These are phyloP conservation scores for Platycnemis pennipes DNA, from an alignment of 2,888 invertebrate species.

Conservation along the genomic window DNA sequence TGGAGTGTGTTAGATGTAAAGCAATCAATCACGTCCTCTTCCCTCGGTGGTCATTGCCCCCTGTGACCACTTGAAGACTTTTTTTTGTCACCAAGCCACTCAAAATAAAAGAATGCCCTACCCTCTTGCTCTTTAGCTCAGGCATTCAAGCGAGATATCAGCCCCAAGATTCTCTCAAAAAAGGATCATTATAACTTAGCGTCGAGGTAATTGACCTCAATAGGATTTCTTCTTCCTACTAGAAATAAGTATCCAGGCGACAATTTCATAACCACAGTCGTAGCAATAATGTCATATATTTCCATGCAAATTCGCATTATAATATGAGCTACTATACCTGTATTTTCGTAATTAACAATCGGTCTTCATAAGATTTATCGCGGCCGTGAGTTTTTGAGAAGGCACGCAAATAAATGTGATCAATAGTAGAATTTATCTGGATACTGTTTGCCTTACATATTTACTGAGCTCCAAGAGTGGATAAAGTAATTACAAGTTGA, in stretches of 20 bases:
- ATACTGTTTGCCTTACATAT: no score
- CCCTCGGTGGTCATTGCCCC: constrained; percentile 54
- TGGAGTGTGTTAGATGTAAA: neutral
- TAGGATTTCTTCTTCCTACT: neutral
- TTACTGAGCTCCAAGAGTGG: no score
- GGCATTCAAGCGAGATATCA: neutral
- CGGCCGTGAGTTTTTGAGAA: no score
- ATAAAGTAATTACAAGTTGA: no score
- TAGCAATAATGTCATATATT: no score
- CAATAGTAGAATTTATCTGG: no score
- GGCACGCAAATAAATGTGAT: no score
- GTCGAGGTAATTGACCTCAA: neutral
- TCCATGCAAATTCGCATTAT: no score
- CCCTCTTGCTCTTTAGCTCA: neutral
- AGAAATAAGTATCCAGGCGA: neutral
- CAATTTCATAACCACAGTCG: no score
- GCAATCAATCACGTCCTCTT: constrained; percentile 52
- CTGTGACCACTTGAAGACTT: constrained; percentile 37
- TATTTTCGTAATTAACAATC: no score
- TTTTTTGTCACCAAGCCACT: neutral
- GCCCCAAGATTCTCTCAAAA: neutral
- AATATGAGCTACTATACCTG: no score
- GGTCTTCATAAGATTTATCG: no score
- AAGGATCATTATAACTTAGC: neutral
- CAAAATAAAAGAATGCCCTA: constrained; percentile 27